Evolutionary conservation across 2,113 vertebrate species (phyloP).

Genomic region (Cheilinus undulatus): DNA sequence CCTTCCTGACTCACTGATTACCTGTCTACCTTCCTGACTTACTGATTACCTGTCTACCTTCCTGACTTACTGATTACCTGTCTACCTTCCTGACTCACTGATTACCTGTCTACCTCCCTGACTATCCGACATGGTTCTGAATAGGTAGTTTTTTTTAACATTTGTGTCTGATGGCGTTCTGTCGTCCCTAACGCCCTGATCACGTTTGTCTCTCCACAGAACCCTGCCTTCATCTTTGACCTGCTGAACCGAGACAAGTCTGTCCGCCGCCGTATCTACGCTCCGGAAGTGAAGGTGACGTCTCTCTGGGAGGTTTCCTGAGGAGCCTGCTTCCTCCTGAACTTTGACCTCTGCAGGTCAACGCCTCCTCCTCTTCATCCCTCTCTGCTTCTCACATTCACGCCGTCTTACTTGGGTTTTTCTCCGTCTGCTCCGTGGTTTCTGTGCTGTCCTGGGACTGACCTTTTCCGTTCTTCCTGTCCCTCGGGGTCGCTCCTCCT

Average conservation of each 20-base stretch:
- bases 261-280: neutral
- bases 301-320: conserved; percentile 14
- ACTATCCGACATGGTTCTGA: no score
- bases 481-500: neutral
- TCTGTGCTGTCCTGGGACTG: neutral
- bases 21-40: no score
- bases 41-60: no score
- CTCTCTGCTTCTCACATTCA: conserved; percentile 2
- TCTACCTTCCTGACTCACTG: no score
- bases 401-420: no score
- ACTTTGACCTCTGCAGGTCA: conserved; percentile 16
- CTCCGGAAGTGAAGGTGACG: conserved; percentile 27
- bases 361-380: neutral
- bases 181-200: neutral
- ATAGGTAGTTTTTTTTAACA: no score
- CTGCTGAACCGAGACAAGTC: conserved; percentile 2
- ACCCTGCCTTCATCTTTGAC: conserved; percentile 48
- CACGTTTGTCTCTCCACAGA: conserved; percentile 31
- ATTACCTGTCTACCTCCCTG: no score
- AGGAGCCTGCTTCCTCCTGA: conserved; percentile 13
- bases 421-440: no score
- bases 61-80: no score
- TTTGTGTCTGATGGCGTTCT: no score
- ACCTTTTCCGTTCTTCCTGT: no score
- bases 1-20: no score